Percentiles rank a stretch among this genome's conserved stretches.
phyloP scores from a whole-genome alignment of 2,113 vertebrate genomes.

The Pterophyllum scalare region DNA sequence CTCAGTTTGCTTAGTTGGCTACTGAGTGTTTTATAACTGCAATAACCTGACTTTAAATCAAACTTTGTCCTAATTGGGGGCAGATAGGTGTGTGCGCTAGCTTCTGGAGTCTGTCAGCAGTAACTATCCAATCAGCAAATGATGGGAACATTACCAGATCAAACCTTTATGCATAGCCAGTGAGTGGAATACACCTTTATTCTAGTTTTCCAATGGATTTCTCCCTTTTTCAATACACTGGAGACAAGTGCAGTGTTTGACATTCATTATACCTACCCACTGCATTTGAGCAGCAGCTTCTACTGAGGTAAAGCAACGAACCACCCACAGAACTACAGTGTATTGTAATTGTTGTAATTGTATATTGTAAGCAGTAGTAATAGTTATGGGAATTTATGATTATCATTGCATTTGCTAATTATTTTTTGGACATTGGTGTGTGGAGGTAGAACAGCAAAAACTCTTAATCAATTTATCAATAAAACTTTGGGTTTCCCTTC shows the following conservation, averaged over 20 bases:
- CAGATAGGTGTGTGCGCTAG: not conserved
- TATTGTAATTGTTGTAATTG: too few species aligned
- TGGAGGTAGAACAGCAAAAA: not conserved
- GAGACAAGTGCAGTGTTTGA: not conserved
- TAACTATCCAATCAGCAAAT: not conserved
- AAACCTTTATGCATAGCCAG: not conserved
- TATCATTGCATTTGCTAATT: not conserved
- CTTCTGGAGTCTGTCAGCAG: not conserved
- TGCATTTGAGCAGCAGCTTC: not conserved
- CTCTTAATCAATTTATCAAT: not conserved
- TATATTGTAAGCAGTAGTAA: too few species aligned
- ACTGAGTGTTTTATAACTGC: slow-evolving; percentile 1
- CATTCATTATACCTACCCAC: not conserved
- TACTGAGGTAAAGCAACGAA: not conserved
- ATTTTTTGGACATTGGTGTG: not conserved
- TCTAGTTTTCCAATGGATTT: not conserved
- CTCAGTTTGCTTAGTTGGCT: slow-evolving; percentile 13
- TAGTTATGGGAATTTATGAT: not conserved
- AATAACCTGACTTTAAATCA: slow-evolving; percentile 14
- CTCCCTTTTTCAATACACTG: not conserved
- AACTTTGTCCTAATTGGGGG: not conserved
- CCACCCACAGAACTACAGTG: not conserved
- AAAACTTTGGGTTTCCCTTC: not conserved
- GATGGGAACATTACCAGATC: not conserved
- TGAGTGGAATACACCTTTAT: not conserved